Evolutionary conservation across 2,888 invertebrate genomes (phyloP).

Genomic region (Dioctria linearis): DNA sequence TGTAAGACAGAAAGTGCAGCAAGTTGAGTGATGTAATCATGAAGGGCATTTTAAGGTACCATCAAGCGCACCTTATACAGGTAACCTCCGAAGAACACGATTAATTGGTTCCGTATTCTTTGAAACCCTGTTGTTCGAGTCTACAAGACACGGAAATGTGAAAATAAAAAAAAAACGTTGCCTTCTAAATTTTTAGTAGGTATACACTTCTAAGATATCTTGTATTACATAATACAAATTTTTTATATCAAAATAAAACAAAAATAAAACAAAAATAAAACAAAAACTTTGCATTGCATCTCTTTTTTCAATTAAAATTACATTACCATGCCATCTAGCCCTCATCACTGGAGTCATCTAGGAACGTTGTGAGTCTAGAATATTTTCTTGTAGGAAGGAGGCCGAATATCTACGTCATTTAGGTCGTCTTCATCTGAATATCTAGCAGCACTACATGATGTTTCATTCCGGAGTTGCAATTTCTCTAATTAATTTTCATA

Average conservation of each 20-base stretch:
- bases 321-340: not conserved
- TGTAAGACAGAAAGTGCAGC: no score
- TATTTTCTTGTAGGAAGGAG: not conserved
- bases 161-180: no score
- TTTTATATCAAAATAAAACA: not conserved
- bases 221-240: slow-evolving; percentile 1
- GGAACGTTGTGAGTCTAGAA: not conserved
- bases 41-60: no score
- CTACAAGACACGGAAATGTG: not conserved
- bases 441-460: not conserved
- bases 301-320: no score
- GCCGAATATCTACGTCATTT: not conserved
- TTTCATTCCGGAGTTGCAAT: not conserved
- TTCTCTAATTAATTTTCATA: not conserved
- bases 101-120: not conserved
- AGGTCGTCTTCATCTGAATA: not conserved
- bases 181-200: not conserved
- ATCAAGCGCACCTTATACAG: no score
- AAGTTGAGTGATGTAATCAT: no score
- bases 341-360: slow-evolving; percentile 3
- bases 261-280: not conserved
- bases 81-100: not conserved
- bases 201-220: not conserved
- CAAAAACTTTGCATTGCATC: no score
- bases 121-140: not conserved